Evolutionary conservation across 2,113 vertebrate species (phyloP).

Genomic region (Anoplopoma fimbria): DNA sequence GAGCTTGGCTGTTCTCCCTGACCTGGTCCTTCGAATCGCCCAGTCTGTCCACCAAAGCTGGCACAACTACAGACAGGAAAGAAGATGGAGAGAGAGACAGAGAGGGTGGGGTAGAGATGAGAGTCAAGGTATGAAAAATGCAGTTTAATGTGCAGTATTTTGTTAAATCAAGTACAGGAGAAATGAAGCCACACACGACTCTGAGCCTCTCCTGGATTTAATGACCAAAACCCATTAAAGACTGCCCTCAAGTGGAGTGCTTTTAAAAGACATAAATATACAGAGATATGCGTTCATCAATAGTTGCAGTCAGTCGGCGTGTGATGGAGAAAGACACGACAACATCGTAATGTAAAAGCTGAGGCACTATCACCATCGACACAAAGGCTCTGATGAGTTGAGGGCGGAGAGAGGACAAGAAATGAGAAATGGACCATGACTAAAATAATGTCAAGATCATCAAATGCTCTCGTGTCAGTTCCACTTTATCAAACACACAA

Average conservation of each 20-base stretch:
- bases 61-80: slow-evolving; percentile 83
- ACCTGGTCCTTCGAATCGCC: slow-evolving; percentile 97
- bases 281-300: not conserved
- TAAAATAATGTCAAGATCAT: slow-evolving; percentile 59
- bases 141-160: not conserved
- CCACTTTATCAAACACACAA: slow-evolving; percentile 40
- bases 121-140: slow-evolving; percentile 17
- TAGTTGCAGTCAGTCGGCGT: not conserved
- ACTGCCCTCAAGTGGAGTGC: slow-evolving; percentile 60
- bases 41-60: slow-evolving; percentile 93
- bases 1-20: slow-evolving; percentile 92
- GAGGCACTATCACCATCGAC: not conserved
- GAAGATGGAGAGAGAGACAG: not conserved
- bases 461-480: slow-evolving; percentile 34
- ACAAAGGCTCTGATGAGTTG: not conserved
- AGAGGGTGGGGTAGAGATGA: not conserved
- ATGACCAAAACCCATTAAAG: slow-evolving; percentile 33
- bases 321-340: not conserved
- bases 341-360: not conserved
- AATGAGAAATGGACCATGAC: slow-evolving; percentile 58
- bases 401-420: slow-evolving; percentile 23
- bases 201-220: not conserved
- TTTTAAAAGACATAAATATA: slow-evolving; percentile 20
- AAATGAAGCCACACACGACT: slow-evolving; percentile 20
- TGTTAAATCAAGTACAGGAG: not conserved